Evolutionary conservation across 2,888 invertebrate genomes (phyloP).

Genomic region (Parnassius orleans): DNA sequence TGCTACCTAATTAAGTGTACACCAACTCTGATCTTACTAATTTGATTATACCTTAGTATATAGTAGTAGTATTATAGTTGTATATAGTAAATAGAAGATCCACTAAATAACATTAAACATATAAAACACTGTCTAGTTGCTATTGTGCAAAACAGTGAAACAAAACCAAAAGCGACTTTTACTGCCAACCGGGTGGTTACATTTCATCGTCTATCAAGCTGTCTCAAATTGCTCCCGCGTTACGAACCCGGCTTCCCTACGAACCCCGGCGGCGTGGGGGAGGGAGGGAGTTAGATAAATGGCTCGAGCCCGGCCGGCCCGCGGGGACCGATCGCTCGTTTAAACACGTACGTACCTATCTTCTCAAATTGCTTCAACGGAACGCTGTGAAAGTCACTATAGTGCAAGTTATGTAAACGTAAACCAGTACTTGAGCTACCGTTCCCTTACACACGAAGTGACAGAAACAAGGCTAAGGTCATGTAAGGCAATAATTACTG

Average conservation of each 20-base stretch:
- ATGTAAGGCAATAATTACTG: not conserved
- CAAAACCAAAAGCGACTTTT: conserved; percentile 5
- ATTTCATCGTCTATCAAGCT: conserved; percentile 47
- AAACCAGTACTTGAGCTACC: not conserved
- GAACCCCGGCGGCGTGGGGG: conserved; percentile 34
- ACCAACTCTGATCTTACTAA: too few relatives aligned
- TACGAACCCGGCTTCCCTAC: conserved; percentile 31
- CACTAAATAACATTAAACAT: too few relatives aligned
- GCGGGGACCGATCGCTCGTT: conserved; percentile 59
- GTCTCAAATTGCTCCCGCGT: conserved; percentile 45
- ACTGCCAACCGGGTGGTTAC: conserved; percentile 30
- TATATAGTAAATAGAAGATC: too few relatives aligned
- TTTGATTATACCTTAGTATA: too few relatives aligned
- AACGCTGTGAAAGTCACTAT: conserved; percentile 40
- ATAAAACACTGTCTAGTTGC: too few relatives aligned
- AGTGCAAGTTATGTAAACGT: conserved; percentile 33
- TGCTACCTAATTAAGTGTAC: too few relatives aligned
- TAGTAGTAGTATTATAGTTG: too few relatives aligned
- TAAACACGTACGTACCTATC: conserved; percentile 51
- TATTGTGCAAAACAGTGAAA: not conserved
- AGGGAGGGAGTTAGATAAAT: conserved; percentile 57
- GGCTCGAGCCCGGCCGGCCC: conserved; percentile 50
- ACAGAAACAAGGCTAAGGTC: not conserved
- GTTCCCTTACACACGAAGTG: not conserved
- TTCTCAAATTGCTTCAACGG: conserved; percentile 59